These are phyloP conservation scores for Conger conger DNA, from an alignment of 2,113 vertebrate genomes.

Conservation along the genomic window DNA sequence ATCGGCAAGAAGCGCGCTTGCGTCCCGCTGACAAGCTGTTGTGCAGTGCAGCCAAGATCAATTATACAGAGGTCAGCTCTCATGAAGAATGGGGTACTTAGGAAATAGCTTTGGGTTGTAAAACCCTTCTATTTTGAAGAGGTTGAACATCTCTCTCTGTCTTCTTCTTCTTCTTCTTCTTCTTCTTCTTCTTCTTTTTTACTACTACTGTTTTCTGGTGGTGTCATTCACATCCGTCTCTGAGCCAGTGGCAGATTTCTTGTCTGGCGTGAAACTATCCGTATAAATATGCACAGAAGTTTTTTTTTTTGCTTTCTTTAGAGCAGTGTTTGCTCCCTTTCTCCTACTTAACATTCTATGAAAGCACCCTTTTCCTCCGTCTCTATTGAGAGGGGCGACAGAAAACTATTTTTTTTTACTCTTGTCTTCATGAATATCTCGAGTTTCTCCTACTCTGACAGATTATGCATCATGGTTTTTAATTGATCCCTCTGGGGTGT, in stretches of 20 bases:
- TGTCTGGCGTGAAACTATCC: conserved; percentile 23
- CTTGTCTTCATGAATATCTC: conserved; percentile 51
- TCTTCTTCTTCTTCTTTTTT: not conserved
- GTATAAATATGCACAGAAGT: conserved; percentile 23
- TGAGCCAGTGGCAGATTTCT: not conserved
- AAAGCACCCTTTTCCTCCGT: conserved; percentile 36
- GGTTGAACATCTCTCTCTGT: not conserved
- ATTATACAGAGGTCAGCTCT: conserved; percentile 22
- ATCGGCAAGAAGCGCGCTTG: not conserved
- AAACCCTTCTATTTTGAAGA: not conserved
- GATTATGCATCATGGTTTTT: conserved; percentile 66
- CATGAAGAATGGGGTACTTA: conserved; percentile 18
- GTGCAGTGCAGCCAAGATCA: conserved; percentile 22
- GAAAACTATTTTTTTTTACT: conserved; percentile 26
- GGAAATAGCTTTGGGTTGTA: conserved; percentile 16
- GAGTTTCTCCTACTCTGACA: conserved; percentile 39
- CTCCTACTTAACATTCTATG: conserved; percentile 41
- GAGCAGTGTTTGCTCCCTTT: conserved; percentile 18
- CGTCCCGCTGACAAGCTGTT: conserved; percentile 27
- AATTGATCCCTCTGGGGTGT: conserved; percentile 72
- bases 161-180: not conserved
- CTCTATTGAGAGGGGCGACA: conserved; percentile 22
- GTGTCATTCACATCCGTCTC: not conserved
- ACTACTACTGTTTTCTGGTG: not conserved
- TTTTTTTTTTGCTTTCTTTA: conserved; percentile 31